Base-by-base conservation (phyloP, 2,113 vertebrate genomes). In the Notiomystis cincta region DNA sequence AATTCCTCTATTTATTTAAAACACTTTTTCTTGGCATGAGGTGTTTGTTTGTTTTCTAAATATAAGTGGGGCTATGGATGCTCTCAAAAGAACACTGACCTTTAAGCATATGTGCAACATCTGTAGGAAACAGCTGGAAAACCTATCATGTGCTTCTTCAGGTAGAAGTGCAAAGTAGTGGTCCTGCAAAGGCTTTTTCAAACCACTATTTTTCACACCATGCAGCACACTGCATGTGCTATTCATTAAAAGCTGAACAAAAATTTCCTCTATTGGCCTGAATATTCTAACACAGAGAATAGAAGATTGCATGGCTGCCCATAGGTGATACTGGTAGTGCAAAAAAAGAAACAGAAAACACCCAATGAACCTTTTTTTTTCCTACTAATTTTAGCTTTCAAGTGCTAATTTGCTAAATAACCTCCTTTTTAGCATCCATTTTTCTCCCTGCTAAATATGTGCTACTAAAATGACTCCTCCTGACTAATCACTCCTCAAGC, bases 121-220 rank as follows among this genome's bases (percentile, higher is more conserved):
- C 97, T 98, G 96, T 90, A 95, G 69, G 71, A 96, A 98, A 95
- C 92, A 97, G 94, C 92, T 97, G 94, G 94, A 91, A 92, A 96
- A 91, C 8, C 7, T 57, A 78, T 89, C 73, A 88, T 57, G 25
- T 95, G 95, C 95, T 96, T 94, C 92, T 96, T 93, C 84, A 89
- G 89, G 93, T 85, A 90, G 87, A 96, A 95, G 31, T 88, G 89
- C 57, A 91, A 37, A 38, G 44, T 15, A 73, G 94, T 72, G 66
- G 48, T 97, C 95, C 92, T 86, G 73, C 40, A 87, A 91, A 96
- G 93, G 78, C 86, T 86, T 97, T 93, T 92, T 93, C 93, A 97
- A 96, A 92, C 45, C 69, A 85, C 80, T 94, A 91, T 87, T 79
- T 60, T 96, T 94, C 95, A 95, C 81, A 93, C 94, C 94, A 78